A percentile compares a stretch with the other conserved stretches of the same genome.
phyloP scores from a whole-genome alignment of 2,797 vertebrate genomes.

The Bryconaethiops microstoma region DNA sequence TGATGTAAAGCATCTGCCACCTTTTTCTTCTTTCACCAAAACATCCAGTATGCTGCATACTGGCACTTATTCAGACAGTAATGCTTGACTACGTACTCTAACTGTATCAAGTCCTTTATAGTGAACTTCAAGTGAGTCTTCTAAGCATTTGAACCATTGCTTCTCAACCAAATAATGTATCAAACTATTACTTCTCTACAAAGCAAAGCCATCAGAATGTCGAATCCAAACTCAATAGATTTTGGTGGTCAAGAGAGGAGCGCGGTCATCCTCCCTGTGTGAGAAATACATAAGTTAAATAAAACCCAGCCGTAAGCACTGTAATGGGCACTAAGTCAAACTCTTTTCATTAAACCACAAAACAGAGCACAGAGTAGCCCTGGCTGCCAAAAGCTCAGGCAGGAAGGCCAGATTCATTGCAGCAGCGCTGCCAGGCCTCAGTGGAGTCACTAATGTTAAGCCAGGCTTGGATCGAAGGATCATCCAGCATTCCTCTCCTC shows the following conservation, averaged over 20 bases:
- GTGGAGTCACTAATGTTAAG: constrained; percentile 8
- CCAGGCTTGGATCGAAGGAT: constrained; percentile 39
- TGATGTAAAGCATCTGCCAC: neutral
- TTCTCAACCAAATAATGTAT: neutral
- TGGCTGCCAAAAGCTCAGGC: constrained; percentile 42
- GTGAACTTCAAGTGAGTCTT: constrained; percentile 3
- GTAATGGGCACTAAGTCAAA: constrained; percentile 44
- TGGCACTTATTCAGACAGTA: neutral
- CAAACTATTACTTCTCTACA: neutral
- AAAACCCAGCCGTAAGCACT: constrained; percentile 51
- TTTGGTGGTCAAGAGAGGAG: constrained; percentile 11
- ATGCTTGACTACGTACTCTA: neutral
- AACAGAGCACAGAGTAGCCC: constrained; percentile 26
- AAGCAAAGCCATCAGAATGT: constrained; percentile 16
- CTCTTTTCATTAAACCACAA: constrained; percentile 48
- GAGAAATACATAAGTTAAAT: constrained; percentile 56
- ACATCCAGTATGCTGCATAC: neutral
- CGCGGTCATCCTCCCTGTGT: constrained; percentile 46
- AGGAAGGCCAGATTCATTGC: constrained; percentile 56
- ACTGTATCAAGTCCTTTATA: constrained; percentile 7
- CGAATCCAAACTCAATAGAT: neutral
- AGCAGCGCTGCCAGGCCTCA: constrained; percentile 42
- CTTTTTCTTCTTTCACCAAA: neutral
- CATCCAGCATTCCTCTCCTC: constrained; percentile 22
- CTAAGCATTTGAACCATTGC: neutral